Evolutionary conservation across 1,140 invertebrate genomes (phyloP).

Genomic region (Portunus trituberculatus): DNA sequence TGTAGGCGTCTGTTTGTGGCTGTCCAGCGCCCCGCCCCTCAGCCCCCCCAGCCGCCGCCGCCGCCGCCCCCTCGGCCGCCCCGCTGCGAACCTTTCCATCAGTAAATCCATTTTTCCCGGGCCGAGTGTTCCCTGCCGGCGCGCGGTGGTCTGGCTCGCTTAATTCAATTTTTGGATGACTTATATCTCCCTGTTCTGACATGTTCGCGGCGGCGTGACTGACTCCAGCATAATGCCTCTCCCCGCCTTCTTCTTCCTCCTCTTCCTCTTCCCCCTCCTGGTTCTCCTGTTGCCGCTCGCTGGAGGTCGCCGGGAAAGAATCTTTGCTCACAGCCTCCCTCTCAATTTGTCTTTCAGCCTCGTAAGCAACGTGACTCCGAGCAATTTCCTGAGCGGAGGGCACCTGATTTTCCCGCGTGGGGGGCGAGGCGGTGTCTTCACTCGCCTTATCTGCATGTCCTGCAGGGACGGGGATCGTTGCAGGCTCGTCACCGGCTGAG

Average conservation of each 20-base stretch:
- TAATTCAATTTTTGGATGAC: constrained; percentile 25
- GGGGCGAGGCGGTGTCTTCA: not conserved
- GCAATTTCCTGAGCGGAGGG: constrained; percentile 30
- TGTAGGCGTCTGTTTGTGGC: not conserved
- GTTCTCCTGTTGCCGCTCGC: not conserved
- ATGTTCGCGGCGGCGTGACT: not conserved
- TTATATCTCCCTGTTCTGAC: constrained; percentile 37
- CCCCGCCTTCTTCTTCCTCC: not conserved
- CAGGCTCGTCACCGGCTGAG: not conserved
- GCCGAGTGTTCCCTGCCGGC: not conserved
- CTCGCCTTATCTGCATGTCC: not conserved
- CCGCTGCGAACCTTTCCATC: not conserved
- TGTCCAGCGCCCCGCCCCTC: constrained; percentile 6
- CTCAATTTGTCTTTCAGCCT: not conserved
- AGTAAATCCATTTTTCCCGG: not conserved
- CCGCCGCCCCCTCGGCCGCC: not conserved
- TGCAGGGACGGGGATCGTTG: not conserved
- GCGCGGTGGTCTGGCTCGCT: not conserved
- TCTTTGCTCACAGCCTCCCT: not conserved
- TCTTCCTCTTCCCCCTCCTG: not conserved
- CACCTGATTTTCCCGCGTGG: constrained; percentile 13
- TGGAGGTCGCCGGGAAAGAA: not conserved
- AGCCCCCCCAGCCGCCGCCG: not conserved
- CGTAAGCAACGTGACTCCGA: constrained; percentile 13
- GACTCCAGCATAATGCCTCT: constrained; percentile 24